Conservation (phyloP, 1,140 invertebrate genomes). For the Papilio dardanus region DNA sequence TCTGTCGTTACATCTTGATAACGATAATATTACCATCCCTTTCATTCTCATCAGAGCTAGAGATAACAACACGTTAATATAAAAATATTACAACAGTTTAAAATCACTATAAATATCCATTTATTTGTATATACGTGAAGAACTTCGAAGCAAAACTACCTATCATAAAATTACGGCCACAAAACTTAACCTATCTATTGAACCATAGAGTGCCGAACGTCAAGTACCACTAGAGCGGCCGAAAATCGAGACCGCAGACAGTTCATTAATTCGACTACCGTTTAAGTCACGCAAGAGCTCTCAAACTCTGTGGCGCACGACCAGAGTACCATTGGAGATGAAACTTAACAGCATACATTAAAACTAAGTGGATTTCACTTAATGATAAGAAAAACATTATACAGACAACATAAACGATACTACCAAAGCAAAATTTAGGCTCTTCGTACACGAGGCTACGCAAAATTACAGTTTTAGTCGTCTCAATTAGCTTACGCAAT, state of each 20-base stretch:
- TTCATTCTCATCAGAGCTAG: no score
- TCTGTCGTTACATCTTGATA: no score
- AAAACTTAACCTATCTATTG: neutral
- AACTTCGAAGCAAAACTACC: neutral
- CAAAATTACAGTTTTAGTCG: no score
- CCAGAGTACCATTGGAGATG: neutral
- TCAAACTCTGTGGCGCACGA: neutral
- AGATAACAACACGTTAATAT: neutral
- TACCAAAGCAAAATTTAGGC: neutral
- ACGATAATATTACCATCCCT: no score
- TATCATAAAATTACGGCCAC: neutral
- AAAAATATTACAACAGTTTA: neutral
- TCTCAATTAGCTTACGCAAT: no score
- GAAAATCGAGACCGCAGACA: neutral
- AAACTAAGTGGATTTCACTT: slow-evolving; percentile 19
- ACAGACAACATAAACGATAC: neutral
- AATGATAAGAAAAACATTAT: neutral
- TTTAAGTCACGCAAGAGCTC: slow-evolving; percentile 32
- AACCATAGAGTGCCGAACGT: neutral
- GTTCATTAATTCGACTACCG: slow-evolving; percentile 35
- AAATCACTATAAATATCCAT: no score
- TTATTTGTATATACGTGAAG: neutral
- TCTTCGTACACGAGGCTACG: no score
- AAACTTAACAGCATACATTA: slow-evolving; percentile 29
- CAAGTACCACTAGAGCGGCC: slow-evolving; percentile 9